Conservation (phyloP, 2,888 invertebrate species). For the Microplitis manilae region DNA sequence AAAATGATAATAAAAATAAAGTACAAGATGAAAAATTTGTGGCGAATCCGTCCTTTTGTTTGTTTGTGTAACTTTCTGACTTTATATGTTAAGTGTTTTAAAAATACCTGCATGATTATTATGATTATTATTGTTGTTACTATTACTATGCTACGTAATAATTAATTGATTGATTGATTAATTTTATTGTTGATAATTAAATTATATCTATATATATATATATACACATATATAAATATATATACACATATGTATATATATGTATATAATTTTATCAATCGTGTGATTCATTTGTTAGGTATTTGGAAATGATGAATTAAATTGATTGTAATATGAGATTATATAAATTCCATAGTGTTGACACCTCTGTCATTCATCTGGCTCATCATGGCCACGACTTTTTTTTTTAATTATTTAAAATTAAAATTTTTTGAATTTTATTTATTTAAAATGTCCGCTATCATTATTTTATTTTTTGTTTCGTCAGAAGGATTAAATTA, state of each 20-base stretch:
- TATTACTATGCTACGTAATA: not conserved
- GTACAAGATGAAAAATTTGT: conserved; percentile 35
- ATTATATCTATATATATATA: not conserved
- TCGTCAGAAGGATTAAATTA: too few species aligned
- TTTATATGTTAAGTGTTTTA: conserved; percentile 45
- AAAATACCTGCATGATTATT: conserved; percentile 47
- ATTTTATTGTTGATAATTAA: not conserved
- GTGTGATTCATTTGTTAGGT: conserved; percentile 1
- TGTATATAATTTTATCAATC: not conserved
- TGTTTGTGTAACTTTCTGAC: conserved; percentile 60
- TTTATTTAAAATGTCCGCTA: too few species aligned
- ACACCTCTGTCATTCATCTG: conserved; percentile 62
- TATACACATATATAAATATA: too few species aligned
- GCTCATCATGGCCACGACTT: conserved; percentile 44
- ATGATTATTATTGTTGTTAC: not conserved
- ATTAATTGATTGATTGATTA: not conserved
- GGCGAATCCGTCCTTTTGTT: conserved; percentile 59
- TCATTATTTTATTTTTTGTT: too few species aligned
- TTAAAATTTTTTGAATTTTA: not conserved
- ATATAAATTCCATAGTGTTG: conserved; percentile 69
- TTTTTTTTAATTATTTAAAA: conserved; percentile 13
- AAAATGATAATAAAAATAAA: not conserved
- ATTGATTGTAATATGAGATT: conserved; percentile 57
- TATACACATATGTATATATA: not conserved
- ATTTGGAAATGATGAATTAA: conserved; percentile 38